phyloP scores from a whole-genome alignment of 2,797 vertebrate genomes.

The Ataeniobius toweri region DNA sequence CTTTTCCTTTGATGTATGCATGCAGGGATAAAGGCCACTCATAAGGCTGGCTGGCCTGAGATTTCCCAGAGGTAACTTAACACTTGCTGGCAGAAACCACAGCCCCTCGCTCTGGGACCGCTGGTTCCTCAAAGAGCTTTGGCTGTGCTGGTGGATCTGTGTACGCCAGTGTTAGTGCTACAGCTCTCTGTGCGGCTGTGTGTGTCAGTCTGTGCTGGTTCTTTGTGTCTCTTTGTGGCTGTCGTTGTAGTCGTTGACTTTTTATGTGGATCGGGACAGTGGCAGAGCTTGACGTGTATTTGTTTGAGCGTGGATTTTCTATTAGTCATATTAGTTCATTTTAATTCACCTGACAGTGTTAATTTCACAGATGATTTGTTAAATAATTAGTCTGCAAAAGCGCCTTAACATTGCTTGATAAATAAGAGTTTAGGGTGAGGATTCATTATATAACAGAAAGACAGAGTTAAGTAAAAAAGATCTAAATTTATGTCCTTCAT shows the following conservation, averaged over 20 bases:
- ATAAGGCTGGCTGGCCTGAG: conserved; percentile 84
- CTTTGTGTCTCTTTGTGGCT: conserved; percentile 74
- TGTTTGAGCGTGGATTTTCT: conserved; percentile 55
- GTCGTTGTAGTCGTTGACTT: conserved; percentile 69
- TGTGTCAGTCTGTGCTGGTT: conserved; percentile 65
- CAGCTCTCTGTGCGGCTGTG: conserved; percentile 75
- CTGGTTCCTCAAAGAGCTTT: conserved; percentile 69
- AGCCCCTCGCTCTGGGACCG: conserved; percentile 70
- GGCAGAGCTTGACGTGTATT: conserved; percentile 51
- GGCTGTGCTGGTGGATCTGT: conserved; percentile 77
- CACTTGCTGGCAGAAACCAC: conserved; percentile 80
- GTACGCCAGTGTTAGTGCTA: conserved; percentile 77
- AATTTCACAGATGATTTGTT: conserved; percentile 72
- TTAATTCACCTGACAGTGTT: conserved; percentile 69
- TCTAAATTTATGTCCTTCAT: conserved; percentile 11
- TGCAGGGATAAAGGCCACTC: conserved; percentile 86
- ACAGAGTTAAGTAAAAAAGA: conserved; percentile 18
- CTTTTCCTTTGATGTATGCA: conserved; percentile 88
- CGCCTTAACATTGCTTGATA: conserved; percentile 32
- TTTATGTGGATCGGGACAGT: conserved; percentile 55
- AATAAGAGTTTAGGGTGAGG: conserved; percentile 30
- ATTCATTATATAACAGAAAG: conserved; percentile 31
- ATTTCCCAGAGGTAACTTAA: conserved; percentile 85
- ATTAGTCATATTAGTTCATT: conserved; percentile 62
- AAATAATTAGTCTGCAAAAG: conserved; percentile 58